Conservation (phyloP, 2,797 vertebrate genomes). For the Intellagama lesueurii region DNA sequence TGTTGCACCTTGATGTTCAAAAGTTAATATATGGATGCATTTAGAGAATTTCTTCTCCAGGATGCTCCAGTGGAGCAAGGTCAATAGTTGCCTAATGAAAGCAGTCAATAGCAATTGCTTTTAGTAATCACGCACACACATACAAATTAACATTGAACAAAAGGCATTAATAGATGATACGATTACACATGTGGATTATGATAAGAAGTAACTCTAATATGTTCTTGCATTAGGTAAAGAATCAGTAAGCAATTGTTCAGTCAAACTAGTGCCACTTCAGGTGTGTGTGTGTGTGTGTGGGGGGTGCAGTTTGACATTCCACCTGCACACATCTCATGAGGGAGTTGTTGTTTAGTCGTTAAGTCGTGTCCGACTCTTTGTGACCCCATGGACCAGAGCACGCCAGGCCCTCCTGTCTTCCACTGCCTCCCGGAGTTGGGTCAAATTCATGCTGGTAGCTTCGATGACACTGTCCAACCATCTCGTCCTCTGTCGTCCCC, state of each 20-base stretch:
- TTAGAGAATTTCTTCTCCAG: conserved; percentile 81
- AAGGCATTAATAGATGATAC: conserved; percentile 46
- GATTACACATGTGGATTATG: conserved; percentile 62
- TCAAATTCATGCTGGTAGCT: too few relatives aligned
- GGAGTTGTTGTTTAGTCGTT: background rate
- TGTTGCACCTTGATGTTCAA: conserved; percentile 79
- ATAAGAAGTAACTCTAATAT: conserved; percentile 62
- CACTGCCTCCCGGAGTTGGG: too few relatives aligned
- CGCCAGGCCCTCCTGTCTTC: too few relatives aligned
- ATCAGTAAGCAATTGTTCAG: conserved; percentile 55
- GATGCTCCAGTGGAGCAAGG: conserved; percentile 79
- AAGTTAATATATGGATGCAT: conserved; percentile 86
- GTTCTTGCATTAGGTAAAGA: conserved; percentile 34
- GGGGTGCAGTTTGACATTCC: conserved; percentile 33
- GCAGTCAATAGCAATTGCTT: conserved; percentile 88
- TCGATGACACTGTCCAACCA: too few relatives aligned
- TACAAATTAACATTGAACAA: conserved; percentile 81
- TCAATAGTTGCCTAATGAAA: conserved; percentile 85
- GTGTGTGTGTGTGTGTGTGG: too few relatives aligned
- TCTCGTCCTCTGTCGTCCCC: too few relatives aligned
- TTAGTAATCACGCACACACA: conserved; percentile 70
- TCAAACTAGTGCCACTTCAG: conserved; percentile 26
- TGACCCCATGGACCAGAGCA: too few relatives aligned
- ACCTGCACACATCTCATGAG: conserved; percentile 41
- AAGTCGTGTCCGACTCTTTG: too few relatives aligned